phyloP scores from a whole-genome alignment of 2,888 invertebrate genomes.

The Aphidoletes aphidimyza region DNA sequence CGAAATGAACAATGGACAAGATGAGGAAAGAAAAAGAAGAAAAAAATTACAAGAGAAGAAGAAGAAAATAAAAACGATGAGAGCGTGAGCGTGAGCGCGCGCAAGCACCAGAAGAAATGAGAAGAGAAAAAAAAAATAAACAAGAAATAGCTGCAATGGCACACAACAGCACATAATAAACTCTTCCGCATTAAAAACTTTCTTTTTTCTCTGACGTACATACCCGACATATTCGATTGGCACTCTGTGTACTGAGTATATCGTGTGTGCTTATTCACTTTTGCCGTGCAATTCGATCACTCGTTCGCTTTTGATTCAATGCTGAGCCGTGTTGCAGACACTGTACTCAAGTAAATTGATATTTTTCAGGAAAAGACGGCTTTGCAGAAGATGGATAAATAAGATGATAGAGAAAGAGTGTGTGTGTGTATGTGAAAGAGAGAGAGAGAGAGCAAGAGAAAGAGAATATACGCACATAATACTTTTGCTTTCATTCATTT shows the following conservation, averaged over 20 bases:
- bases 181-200: slow-evolving; percentile 40
- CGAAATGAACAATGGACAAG: slow-evolving; percentile 11
- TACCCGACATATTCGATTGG: neutral
- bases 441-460: neutral
- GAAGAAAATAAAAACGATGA: neutral
- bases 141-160: slow-evolving; percentile 7
- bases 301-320: neutral
- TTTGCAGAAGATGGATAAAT: neutral
- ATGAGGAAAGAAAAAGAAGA: neutral
- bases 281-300: slow-evolving; percentile 4
- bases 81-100: neutral
- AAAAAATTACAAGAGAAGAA: too few relatives aligned
- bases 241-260: too few relatives aligned
- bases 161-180: slow-evolving; percentile 13
- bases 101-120: neutral
- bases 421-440: too few relatives aligned
- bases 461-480: neutral
- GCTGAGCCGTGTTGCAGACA: neutral
- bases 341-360: slow-evolving; percentile 18
- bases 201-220: slow-evolving; percentile 28
- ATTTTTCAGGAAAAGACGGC: slow-evolving; percentile 33
- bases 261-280: too few relatives aligned
- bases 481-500: slow-evolving; percentile 49
- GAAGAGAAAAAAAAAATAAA: neutral
- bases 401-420: neutral